Base-by-base conservation (phyloP, 2,113 vertebrate genomes). In the Megaptera novaeangliae region DNA sequence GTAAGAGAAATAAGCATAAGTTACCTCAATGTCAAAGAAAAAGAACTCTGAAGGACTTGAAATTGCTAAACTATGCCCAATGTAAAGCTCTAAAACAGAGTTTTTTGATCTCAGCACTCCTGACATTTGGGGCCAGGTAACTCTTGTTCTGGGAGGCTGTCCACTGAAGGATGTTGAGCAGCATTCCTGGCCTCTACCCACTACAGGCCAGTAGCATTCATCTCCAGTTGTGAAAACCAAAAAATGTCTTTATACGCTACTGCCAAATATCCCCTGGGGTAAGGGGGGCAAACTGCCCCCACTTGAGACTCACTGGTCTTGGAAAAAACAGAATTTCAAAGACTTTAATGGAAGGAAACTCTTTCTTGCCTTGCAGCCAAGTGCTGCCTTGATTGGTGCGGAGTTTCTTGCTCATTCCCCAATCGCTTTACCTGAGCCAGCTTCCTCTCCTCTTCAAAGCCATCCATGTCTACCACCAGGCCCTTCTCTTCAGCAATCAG, bases 401-500 rank as follows among this genome's bases (percentile, higher is more conserved):
- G 6, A 44, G 59, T 46, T 64, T 86, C 34, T 5, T 36, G 29
- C 31, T 93, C 34, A 66, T 17, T 10, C 25, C 49, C 46, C 21
- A 46, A 44, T 31, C 14, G 8, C 52, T 3, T 80, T 61, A 99
- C 99, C 99, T 99, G 99, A 0, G 99, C 99, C 0, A 99, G 99
- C 86, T 99, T 99, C 95, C 99, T 99, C 98, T 99, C 99, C 71
- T 99, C 99, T 90, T 99, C 99, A 90, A 99, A 99, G 71, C 99
- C 98, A 5, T 99, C 98, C 98, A 99, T 96, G 96, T 99, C 99
- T 69, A 99, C 99, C 3, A 75, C 96, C 97, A 99, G 98, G 41
- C 99, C 99, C 36, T 99, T 99, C 98, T 99, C 99, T 98, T 99
- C 99, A 0, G 99, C 99, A 74, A 99, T 99, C 81, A 99, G 99